Percentiles rank a stretch among this genome's conserved stretches.
These are phyloP conservation scores for Onchidella celtica DNA, from an alignment of 2,888 invertebrate species.

Conservation along the genomic window DNA sequence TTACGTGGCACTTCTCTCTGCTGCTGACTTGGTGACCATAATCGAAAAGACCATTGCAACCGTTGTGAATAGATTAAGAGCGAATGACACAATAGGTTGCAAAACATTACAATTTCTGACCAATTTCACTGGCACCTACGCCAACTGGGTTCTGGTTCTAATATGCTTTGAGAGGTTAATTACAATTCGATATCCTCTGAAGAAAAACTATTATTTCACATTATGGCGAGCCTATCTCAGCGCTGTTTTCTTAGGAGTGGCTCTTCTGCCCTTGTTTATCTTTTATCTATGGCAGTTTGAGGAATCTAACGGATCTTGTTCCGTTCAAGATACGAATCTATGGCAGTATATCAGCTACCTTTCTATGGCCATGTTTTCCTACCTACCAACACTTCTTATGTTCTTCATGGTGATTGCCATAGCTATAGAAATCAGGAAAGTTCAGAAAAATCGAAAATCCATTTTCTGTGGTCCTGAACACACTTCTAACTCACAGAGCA, in stretches of 20 bases:
- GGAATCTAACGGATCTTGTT: background rate
- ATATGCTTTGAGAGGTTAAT: conserved; percentile 21
- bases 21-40: background rate
- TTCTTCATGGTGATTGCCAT: background rate
- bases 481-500: background rate
- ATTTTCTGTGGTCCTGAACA: background rate
- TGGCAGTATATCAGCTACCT: background rate
- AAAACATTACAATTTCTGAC: background rate
- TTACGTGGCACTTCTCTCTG: background rate
- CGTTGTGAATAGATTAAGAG: background rate
- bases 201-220: conserved; percentile 11
- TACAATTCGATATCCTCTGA: conserved; percentile 1
- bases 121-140: background rate
- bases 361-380: background rate
- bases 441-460: background rate
- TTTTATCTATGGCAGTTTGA: background rate
- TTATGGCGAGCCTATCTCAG: background rate
- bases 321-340: background rate
- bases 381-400: background rate
- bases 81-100: background rate
- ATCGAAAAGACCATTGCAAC: background rate
- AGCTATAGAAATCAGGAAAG: background rate
- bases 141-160: conserved; percentile 27
- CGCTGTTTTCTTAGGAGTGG: background rate
- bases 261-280: background rate